Conservation (phyloP, 2,797 vertebrate species). For the Amblyraja radiata region DNA sequence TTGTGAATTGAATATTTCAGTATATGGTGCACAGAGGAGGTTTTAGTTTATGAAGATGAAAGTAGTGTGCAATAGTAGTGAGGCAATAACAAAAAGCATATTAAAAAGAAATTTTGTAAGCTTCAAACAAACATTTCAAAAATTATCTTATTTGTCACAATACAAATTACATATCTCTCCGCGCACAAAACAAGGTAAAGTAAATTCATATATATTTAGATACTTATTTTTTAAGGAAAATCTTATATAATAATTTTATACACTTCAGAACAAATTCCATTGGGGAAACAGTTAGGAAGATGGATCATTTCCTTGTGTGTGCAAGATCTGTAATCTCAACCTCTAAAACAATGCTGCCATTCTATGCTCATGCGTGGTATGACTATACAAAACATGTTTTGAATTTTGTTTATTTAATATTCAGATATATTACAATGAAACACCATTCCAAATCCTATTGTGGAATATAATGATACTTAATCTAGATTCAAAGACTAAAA, state of each 20-base stretch:
- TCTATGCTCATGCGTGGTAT: background rate
- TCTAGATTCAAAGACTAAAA: background rate
- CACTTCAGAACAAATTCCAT: background rate
- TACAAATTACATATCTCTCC: background rate
- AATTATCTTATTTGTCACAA: background rate
- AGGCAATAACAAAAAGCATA: background rate
- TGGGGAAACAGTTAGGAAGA: background rate
- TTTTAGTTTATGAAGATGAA: background rate
- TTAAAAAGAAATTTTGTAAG: background rate
- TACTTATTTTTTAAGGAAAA: background rate
- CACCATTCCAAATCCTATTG: background rate
- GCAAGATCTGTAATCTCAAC: background rate
- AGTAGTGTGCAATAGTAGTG: background rate
- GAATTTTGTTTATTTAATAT: constrained; percentile 3
- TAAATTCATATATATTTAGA: background rate
- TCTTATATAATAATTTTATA: background rate
- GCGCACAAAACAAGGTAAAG: background rate
- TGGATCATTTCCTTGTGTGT: background rate
- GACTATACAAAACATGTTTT: background rate
- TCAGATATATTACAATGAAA: background rate
- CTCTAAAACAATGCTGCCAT: background rate
- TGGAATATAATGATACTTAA: background rate
- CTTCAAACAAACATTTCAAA: background rate
- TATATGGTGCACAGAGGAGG: background rate
- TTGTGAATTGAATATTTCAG: background rate